Evolutionary conservation across 1,140 invertebrate species (phyloP).

Genomic region (Orchestia grillus): DNA sequence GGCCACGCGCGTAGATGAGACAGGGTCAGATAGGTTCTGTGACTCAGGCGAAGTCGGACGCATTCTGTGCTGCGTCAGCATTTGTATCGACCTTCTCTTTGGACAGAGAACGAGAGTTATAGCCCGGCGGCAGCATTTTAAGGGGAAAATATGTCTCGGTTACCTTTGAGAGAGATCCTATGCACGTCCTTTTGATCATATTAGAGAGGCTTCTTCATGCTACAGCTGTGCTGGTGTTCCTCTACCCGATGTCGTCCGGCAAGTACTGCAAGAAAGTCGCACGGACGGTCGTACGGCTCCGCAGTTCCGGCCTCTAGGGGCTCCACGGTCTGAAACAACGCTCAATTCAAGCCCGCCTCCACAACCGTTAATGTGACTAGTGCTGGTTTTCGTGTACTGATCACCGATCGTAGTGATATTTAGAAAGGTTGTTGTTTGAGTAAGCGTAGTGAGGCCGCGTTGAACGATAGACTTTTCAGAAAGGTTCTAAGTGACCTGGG

Average conservation of each 20-base stretch:
- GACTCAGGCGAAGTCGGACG: too few species aligned
- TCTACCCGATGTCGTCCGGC: neutral
- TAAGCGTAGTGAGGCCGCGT: too few species aligned
- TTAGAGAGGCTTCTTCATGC: slow-evolving; percentile 13
- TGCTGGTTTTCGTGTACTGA: too few species aligned
- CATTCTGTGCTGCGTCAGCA: neutral
- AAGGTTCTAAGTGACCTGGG: too few species aligned
- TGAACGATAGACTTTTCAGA: too few species aligned
- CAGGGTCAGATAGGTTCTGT: neutral
- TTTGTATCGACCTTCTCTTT: slow-evolving; percentile 28
- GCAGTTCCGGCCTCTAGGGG: too few species aligned
- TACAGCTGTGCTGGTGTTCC: neutral
- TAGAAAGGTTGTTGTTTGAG: too few species aligned
- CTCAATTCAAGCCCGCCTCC: too few species aligned
- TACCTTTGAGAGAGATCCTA: slow-evolving; percentile 33
- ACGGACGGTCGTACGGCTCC: too few species aligned
- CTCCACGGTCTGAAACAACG: too few species aligned
- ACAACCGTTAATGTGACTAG: too few species aligned
- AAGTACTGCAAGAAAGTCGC: neutral
- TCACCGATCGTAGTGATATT: too few species aligned
- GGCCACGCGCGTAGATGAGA: neutral
- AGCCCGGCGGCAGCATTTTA: slow-evolving; percentile 2
- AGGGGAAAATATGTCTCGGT: neutral
- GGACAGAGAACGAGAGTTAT: slow-evolving; percentile 52
- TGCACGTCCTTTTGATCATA: slow-evolving; percentile 45